Percentiles rank a stretch among this genome's conserved stretches.
phyloP scores from a whole-genome alignment of 2,888 invertebrate species.

The Mongoloraphidia duomilia region DNA sequence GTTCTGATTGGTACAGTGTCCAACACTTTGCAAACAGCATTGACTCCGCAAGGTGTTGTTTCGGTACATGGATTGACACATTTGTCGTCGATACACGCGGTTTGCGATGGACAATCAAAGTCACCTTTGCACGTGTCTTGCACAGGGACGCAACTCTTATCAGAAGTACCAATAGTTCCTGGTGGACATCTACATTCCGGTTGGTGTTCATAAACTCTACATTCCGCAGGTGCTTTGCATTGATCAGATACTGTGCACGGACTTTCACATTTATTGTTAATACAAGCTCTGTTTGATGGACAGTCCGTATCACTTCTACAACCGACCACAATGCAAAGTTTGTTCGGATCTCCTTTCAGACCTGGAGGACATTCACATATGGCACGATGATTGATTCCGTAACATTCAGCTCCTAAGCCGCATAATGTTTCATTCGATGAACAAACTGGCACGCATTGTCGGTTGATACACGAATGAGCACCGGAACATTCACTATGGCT shows the following conservation, averaged over 20 bases:
- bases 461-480: slow-evolving; percentile 70
- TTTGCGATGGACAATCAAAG: slow-evolving; percentile 66
- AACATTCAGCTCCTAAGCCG: slow-evolving; percentile 64
- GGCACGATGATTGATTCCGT: slow-evolving; percentile 64
- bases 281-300: slow-evolving; percentile 63
- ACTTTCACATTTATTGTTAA: slow-evolving; percentile 63
- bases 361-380: slow-evolving; percentile 75
- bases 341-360: slow-evolving; percentile 64
- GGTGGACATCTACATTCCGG: slow-evolving; percentile 72
- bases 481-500: slow-evolving; percentile 65
- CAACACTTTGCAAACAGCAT: slow-evolving; percentile 62
- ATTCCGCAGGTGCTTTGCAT: slow-evolving; percentile 59
- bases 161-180: slow-evolving; percentile 50
- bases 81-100: slow-evolving; percentile 65
- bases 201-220: slow-evolving; percentile 60
- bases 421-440: slow-evolving; percentile 54
- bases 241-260: slow-evolving; percentile 55
- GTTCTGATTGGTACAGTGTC: slow-evolving; percentile 75
- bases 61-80: slow-evolving; percentile 74
- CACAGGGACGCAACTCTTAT: slow-evolving; percentile 43
- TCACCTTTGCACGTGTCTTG: slow-evolving; percentile 58
- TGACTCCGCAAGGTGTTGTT: slow-evolving; percentile 66
- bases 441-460: slow-evolving; percentile 71
- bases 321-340: slow-evolving; percentile 64
- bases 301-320: slow-evolving; percentile 71